Percentiles rank a stretch among this genome's conserved stretches.
These are phyloP conservation scores for Drosophila glabriapex DNA, from an alignment of 2,888 invertebrate genomes.

Conservation along the genomic window DNA sequence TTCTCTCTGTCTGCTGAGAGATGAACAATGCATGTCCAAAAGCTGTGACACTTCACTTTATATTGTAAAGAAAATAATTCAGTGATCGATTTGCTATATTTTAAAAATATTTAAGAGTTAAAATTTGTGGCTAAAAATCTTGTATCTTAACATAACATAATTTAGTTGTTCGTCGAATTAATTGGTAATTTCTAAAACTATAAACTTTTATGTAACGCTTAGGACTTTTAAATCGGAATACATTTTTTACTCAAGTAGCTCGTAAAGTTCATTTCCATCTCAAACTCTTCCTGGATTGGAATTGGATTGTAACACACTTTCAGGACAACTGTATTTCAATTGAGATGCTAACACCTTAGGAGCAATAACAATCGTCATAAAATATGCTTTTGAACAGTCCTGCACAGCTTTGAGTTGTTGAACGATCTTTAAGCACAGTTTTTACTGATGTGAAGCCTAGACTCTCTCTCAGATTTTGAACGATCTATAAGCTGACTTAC, in stretches of 20 bases:
- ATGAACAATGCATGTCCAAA: slow-evolving; percentile 23
- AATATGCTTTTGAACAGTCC: slow-evolving; percentile 36
- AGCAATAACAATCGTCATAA: slow-evolving; percentile 35
- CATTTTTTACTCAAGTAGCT: background rate
- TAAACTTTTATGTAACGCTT: background rate
- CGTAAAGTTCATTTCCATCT: background rate
- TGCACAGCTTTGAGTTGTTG: slow-evolving; percentile 22
- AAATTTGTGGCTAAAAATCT: background rate
- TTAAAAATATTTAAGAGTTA: background rate
- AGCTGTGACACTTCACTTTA: background rate
- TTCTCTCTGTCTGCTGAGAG: slow-evolving; percentile 22
- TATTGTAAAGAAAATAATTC: too few relatives aligned
- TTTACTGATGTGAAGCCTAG: slow-evolving; percentile 19
- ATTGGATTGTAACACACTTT: background rate
- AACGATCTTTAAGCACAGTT: slow-evolving; percentile 30
- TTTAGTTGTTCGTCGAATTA: background rate
- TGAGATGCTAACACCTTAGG: slow-evolving; percentile 3
- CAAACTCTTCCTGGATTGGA: background rate
- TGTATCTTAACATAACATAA: background rate
- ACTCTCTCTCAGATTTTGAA: slow-evolving; percentile 4
- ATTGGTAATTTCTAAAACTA: background rate
- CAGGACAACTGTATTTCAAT: background rate
- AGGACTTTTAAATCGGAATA: background rate
- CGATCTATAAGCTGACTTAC: slow-evolving; percentile 14
- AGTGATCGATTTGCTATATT: background rate